Evolutionary conservation across 2,888 invertebrate species (phyloP), one percentile per base, ranked within the genome.

Genomic region (Chromoteleia sp.): DNA sequence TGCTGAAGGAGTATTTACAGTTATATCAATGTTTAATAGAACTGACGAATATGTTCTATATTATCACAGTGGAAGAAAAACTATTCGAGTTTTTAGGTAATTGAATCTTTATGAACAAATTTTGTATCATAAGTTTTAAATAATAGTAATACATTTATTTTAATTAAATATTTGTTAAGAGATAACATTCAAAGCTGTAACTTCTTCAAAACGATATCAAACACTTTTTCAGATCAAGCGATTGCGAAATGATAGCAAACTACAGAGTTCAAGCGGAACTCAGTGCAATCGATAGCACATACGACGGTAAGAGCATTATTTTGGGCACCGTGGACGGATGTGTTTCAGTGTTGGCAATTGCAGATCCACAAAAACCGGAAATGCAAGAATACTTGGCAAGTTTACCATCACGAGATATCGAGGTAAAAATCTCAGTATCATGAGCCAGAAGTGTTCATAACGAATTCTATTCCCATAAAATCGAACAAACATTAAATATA

Each of bases 1-100:
- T 0, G 98, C 99, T 0, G 99, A 99, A 91, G 99, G 99, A 0
- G 99, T 99, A 0, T 99, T 99, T 91, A 98, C 97, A 1, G 98
- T 99, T 15, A 97, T 98, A 83, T 97, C 98, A 77, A 95, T 97
- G 93, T 99, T 99, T 91, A 98, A 98, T 75, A 96, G 96, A 83
- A 97, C 96, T 1, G 98, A 99, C 86, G 96, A 97, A 87, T 98
- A 99, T 87, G 99, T 99, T 1, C 94, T 99, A 58, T 99, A 99
- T 90, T 99, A 99, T 88, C 99, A 99, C 90, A 97, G 98, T 84
- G 99, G 99, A 0, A 95, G 97, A 87, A 97, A 98, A 92, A 99
- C 99, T 0, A 93, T 99, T 67, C 94, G 99, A 77, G 96, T 99
- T 0, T 99, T 99, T 91, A 95, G 97, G 95, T 95, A 91, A 86